phyloP scores from a whole-genome alignment of 2,888 invertebrate species.

The Aphodius sticticus region DNA sequence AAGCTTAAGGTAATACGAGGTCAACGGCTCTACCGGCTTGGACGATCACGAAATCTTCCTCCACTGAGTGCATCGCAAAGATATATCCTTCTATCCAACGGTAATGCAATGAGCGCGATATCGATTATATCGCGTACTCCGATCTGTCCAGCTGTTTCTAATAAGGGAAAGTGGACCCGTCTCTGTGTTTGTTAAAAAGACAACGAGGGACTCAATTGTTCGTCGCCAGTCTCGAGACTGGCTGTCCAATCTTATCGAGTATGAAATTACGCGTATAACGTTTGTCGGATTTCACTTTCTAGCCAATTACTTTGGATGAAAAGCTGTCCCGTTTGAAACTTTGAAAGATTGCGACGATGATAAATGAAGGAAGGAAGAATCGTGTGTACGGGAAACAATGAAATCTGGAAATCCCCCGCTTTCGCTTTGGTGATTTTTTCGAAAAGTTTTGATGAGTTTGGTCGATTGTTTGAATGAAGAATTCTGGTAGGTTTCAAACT shows the following conservation, averaged over 20 bases:
- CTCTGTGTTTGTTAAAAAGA: neutral
- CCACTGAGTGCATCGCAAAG: neutral
- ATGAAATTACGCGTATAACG: neutral
- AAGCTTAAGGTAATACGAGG: neutral
- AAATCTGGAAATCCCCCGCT: neutral
- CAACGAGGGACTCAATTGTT: neutral
- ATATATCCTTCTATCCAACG: neutral
- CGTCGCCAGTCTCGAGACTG: neutral
- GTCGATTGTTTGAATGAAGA: no score
- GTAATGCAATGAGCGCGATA: neutral
- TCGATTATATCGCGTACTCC: neutral
- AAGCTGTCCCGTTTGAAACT: neutral
- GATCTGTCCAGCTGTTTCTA: neutral
- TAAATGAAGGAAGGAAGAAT: neutral
- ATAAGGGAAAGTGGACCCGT: neutral
- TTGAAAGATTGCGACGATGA: neutral
- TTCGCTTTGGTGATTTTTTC: no score
- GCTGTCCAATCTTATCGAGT: neutral
- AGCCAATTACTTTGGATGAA: neutral
- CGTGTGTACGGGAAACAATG: neutral
- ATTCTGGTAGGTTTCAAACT: no score
- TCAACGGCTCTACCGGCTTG: neutral
- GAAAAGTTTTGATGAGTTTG: no score
- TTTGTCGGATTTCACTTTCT: conserved; percentile 4
- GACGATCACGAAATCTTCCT: conserved; percentile 4